A percentile compares a stretch with the other conserved stretches of the same genome.
Evolutionary conservation across 2,888 invertebrate species (phyloP).

Genomic region (Thysanoteuthis rhombus): DNA sequence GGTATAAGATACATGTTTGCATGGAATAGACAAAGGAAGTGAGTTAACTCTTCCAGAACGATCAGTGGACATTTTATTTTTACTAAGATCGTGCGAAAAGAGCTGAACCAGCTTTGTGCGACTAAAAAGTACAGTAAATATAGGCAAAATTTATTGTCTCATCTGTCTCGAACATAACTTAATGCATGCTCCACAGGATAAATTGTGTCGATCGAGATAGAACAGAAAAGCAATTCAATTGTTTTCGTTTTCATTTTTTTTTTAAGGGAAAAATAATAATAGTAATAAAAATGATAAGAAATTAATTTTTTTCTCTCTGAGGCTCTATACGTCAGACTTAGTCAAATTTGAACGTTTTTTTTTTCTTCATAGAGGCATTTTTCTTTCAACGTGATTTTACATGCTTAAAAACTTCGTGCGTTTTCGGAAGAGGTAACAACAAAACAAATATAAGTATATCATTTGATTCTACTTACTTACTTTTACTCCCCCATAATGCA

Average conservation of each 20-base stretch:
- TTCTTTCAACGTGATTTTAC: not conserved
- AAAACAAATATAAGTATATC: not conserved
- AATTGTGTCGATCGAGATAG: not conserved
- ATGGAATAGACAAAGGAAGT: no score
- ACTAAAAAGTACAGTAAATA: not conserved
- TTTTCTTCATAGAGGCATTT: not conserved
- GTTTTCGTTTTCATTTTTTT: not conserved
- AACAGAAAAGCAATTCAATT: not conserved
- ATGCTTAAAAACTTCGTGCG: not conserved
- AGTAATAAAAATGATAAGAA: not conserved
- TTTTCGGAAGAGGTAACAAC: not conserved
- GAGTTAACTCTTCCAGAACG: no score
- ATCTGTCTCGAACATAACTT: not conserved
- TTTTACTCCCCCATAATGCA: not conserved
- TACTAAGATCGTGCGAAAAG: not conserved
- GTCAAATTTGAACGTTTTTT: not conserved
- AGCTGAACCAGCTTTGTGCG: not conserved
- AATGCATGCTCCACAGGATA: not conserved
- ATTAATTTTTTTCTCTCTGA: not conserved
- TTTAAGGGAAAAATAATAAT: not conserved
- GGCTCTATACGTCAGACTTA: not conserved
- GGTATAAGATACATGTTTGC: no score
- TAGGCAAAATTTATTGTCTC: not conserved
- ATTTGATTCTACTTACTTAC: not conserved
- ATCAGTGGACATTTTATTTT: no score